Evolutionary conservation across 2,888 invertebrate genomes (phyloP).

Genomic region (Lypha dubia): DNA sequence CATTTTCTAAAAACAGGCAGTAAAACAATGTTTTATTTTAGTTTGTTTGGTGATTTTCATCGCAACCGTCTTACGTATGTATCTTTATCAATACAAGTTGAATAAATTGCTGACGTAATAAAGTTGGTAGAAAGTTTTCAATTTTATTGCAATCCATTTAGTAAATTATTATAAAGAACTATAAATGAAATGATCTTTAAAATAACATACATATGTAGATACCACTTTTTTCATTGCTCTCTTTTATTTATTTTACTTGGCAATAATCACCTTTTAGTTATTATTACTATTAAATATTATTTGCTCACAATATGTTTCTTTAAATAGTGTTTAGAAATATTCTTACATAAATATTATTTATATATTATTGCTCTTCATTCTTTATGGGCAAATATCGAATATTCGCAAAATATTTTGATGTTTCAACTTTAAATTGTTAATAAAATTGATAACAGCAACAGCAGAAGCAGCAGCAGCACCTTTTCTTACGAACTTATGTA

Average conservation of each 20-base stretch:
- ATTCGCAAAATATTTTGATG: slow-evolving; percentile 11
- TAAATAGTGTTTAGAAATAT: slow-evolving; percentile 1
- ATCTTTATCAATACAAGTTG: slow-evolving; percentile 5
- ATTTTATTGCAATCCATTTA: slow-evolving; percentile 45
- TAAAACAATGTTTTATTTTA: not conserved
- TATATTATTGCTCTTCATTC: not conserved
- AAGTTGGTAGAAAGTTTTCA: slow-evolving; percentile 28
- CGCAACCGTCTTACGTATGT: slow-evolving; percentile 1
- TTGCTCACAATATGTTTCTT: not conserved
- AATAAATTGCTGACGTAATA: slow-evolving; percentile 54
- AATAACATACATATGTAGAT: too few relatives aligned
- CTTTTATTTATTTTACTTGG: slow-evolving; percentile 42
- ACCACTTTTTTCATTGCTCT: slow-evolving; percentile 10
- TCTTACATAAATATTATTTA: too few relatives aligned
- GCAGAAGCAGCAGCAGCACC: not conserved
- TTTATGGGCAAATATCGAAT: slow-evolving; percentile 3
- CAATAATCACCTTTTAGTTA: not conserved
- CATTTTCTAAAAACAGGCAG: too few relatives aligned
- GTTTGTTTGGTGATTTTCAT: not conserved
- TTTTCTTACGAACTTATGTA: not conserved
- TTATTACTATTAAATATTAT: not conserved
- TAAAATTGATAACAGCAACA: slow-evolving; percentile 24
- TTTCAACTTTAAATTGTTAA: slow-evolving; percentile 23
- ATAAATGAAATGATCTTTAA: not conserved
- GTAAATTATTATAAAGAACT: not conserved